Percentiles rank a stretch among this genome's conserved stretches.
phyloP scores from a whole-genome alignment of 2,113 vertebrate genomes.

The Takifugu bimaculatus region DNA sequence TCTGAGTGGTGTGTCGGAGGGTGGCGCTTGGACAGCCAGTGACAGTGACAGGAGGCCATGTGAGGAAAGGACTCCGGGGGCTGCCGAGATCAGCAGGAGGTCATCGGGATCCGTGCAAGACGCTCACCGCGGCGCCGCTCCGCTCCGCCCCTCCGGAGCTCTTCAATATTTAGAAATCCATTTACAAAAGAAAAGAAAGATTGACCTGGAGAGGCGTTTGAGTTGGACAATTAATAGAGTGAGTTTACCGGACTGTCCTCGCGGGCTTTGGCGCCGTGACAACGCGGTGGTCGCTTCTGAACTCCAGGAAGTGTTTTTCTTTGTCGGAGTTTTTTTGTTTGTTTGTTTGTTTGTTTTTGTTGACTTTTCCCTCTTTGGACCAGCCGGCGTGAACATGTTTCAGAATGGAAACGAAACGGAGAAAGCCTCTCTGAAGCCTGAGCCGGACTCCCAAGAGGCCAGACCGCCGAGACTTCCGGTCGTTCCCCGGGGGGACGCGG shows the following conservation, averaged over 20 bases:
- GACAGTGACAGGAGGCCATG: conserved; percentile 54
- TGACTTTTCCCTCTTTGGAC: neutral
- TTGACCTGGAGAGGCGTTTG: too few relatives aligned
- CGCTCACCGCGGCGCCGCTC: neutral
- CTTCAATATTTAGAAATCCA: too few relatives aligned
- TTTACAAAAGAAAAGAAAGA: too few relatives aligned
- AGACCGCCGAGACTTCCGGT: neutral
- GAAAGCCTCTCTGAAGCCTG: conserved; percentile 37
- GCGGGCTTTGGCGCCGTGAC: too few relatives aligned
- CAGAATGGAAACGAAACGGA: conserved; percentile 70
- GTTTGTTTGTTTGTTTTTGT: neutral
- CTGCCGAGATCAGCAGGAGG: conserved; percentile 19
- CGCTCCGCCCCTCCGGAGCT: neutral
- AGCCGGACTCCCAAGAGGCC: conserved; percentile 19
- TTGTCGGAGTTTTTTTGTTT: too few relatives aligned
- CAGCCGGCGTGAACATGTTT: conserved; percentile 62
- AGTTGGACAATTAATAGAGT: too few relatives aligned
- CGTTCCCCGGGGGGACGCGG: conserved; percentile 4
- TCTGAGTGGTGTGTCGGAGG: conserved; percentile 31
- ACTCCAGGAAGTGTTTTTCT: too few relatives aligned
- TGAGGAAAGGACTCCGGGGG: conserved; percentile 23
- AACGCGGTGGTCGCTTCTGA: too few relatives aligned
- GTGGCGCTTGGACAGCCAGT: conserved; percentile 45
- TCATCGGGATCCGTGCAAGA: conserved; percentile 1
- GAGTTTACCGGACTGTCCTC: too few relatives aligned